phyloP scores from a whole-genome alignment of 1,140 invertebrate species.

The Rhyzopertha dominica region DNA sequence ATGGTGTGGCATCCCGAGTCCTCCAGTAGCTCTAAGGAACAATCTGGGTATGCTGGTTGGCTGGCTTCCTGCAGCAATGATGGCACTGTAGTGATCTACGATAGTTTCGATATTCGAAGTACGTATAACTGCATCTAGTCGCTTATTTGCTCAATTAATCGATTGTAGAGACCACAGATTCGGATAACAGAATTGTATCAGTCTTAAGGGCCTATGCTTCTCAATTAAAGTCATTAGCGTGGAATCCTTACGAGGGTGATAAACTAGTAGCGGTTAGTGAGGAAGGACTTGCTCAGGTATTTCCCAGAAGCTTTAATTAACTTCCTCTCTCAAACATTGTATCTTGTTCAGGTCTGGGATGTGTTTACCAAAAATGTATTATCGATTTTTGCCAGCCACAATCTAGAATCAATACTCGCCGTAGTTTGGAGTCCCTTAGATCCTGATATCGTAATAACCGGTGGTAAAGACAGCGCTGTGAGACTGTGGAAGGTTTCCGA shows the following conservation, averaged over 20 bases:
- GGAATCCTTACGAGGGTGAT: constrained; percentile 67
- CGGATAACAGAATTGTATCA: constrained; percentile 46
- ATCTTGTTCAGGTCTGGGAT: constrained; percentile 62
- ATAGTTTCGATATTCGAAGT: constrained; percentile 40
- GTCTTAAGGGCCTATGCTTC: constrained; percentile 55
- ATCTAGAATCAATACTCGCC: constrained; percentile 48
- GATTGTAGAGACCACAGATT: too few species aligned
- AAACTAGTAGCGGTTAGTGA: constrained; percentile 64
- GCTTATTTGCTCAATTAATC: too few species aligned
- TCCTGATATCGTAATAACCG: constrained; percentile 57
- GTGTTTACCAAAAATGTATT: constrained; percentile 52
- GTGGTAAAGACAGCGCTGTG: constrained; percentile 56
- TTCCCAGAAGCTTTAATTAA: constrained; percentile 8
- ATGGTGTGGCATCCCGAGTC: constrained; percentile 67
- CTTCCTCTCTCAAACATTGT: constrained; percentile 26
- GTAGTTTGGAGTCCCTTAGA: constrained; percentile 62
- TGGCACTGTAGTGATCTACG: constrained; percentile 52
- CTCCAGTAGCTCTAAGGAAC: constrained; percentile 51
- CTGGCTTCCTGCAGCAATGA: constrained; percentile 60
- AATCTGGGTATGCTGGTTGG: constrained; percentile 56
- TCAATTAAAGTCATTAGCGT: constrained; percentile 59
- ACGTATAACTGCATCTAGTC: too few species aligned
- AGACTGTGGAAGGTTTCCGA: constrained; percentile 55
- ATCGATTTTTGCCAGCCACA: constrained; percentile 53
- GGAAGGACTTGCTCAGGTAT: constrained; percentile 62